phyloP scores from a whole-genome alignment of 2,113 vertebrate genomes.

The Oreochromis aureus region DNA sequence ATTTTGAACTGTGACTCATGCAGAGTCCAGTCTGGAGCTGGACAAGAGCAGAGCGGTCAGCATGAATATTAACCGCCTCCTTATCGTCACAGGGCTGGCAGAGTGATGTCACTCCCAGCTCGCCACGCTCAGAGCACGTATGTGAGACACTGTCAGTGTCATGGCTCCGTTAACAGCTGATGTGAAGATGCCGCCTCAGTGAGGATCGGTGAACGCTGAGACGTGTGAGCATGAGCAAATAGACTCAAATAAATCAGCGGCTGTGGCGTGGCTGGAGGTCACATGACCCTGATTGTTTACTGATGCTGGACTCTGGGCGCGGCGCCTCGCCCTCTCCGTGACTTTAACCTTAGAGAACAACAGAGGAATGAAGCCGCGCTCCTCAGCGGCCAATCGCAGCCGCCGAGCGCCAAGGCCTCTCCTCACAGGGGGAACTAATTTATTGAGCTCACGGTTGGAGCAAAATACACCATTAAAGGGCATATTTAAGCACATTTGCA shows the following conservation, averaged over 20 bases:
- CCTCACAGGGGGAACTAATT: slow-evolving; percentile 45
- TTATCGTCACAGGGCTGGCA: neutral
- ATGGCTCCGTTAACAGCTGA: neutral
- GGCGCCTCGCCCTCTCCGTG: neutral
- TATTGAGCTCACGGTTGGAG: slow-evolving; percentile 39
- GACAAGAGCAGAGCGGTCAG: neutral
- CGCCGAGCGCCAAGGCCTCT: neutral
- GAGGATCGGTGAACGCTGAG: neutral
- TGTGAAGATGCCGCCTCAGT: neutral
- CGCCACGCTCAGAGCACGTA: no score
- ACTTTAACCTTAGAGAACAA: slow-evolving; percentile 1
- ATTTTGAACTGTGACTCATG: neutral
- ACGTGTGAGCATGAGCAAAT: neutral
- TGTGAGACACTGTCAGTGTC: neutral
- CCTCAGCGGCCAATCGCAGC: slow-evolving; percentile 12
- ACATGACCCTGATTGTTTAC: neutral
- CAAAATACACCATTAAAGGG: slow-evolving; percentile 56
- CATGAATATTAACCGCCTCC: neutral
- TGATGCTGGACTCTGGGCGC: neutral
- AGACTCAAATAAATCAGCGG: neutral
- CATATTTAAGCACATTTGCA: slow-evolving; percentile 63
- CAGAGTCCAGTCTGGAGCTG: neutral
- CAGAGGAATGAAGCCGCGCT: slow-evolving; percentile 1
- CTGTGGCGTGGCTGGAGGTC: neutral
- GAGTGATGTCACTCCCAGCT: neutral